Percentiles rank a stretch among this genome's conserved stretches.
Evolutionary conservation across 1,140 invertebrate species (phyloP).

Genomic region (Oncopodura yosiiana): DNA sequence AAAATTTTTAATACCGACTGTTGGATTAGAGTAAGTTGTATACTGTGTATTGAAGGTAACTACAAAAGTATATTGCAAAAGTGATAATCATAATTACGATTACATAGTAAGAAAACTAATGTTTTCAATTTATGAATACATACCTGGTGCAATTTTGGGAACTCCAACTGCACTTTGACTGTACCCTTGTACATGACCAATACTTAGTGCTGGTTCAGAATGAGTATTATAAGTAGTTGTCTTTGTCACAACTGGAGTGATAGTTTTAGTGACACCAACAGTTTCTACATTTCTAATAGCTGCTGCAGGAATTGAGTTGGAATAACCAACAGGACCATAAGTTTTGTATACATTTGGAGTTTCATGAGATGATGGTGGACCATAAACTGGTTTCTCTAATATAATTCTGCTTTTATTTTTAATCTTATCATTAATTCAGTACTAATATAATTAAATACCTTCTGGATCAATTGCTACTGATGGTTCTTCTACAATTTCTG

Average conservation of each 20-base stretch:
- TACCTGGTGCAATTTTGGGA: constrained; percentile 27
- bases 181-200: constrained; percentile 34
- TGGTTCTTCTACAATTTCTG: too few relatives aligned
- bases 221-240: constrained; percentile 29
- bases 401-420: too few relatives aligned
- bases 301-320: constrained; percentile 28
- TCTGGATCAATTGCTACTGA: too few relatives aligned
- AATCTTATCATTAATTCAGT: too few relatives aligned
- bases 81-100: too few relatives aligned
- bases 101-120: too few relatives aligned
- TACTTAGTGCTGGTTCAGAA: constrained; percentile 28
- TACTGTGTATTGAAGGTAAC: constrained; percentile 31
- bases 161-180: constrained; percentile 23
- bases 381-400: not conserved
- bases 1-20: constrained; percentile 11
- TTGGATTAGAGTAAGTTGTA: constrained; percentile 27
- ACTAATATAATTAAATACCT: too few relatives aligned
- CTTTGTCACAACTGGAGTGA: constrained; percentile 35
- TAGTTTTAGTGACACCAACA: constrained; percentile 34
- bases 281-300: constrained; percentile 34
- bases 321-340: constrained; percentile 14
- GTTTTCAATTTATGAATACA: too few relatives aligned
- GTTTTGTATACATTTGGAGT: too few relatives aligned
- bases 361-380: not conserved
- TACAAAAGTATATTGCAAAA: too few relatives aligned